These are phyloP conservation scores for Spodoptera exigua DNA, from an alignment of 2,888 invertebrate genomes.

Conservation along the genomic window DNA sequence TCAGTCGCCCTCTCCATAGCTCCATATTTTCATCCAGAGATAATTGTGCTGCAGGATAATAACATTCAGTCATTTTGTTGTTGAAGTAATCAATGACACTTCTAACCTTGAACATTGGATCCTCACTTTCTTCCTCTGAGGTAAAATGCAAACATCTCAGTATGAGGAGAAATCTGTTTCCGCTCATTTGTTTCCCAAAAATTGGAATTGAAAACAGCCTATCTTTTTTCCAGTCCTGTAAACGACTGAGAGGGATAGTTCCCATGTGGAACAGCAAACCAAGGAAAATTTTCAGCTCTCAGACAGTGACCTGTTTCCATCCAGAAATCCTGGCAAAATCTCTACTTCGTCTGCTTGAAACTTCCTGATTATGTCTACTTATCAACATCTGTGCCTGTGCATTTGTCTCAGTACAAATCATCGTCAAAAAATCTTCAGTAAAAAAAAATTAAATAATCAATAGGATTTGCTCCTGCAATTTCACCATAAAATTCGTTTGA, in stretches of 20 bases:
- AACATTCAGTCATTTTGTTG: slow-evolving; percentile 40
- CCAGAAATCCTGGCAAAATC: slow-evolving; percentile 9
- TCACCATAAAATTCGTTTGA: slow-evolving; percentile 7
- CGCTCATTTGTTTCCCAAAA: slow-evolving; percentile 47
- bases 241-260: slow-evolving; percentile 35
- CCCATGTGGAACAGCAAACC: slow-evolving; percentile 57
- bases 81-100: slow-evolving; percentile 56
- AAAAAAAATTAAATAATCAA: slow-evolving; percentile 21
- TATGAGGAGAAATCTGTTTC: slow-evolving; percentile 57
- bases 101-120: slow-evolving; percentile 18
- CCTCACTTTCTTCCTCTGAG: slow-evolving; percentile 9
- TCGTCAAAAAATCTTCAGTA: slow-evolving; percentile 17
- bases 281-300: slow-evolving; percentile 36
- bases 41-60: slow-evolving; percentile 47
- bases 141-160: slow-evolving; percentile 51
- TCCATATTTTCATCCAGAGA: slow-evolving; percentile 49
- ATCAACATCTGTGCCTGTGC: slow-evolving; percentile 12
- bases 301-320: slow-evolving; percentile 26
- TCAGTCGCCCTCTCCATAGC: slow-evolving; percentile 36
- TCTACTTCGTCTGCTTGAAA: slow-evolving; percentile 1
- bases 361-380: slow-evolving; percentile 1
- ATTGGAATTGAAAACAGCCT: slow-evolving; percentile 43
- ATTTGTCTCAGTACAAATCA: slow-evolving; percentile 32
- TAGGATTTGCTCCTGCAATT: not conserved
- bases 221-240: slow-evolving; percentile 55